Evolutionary conservation across 2,888 invertebrate species (phyloP).

Genomic region (Cyclophora punctaria): DNA sequence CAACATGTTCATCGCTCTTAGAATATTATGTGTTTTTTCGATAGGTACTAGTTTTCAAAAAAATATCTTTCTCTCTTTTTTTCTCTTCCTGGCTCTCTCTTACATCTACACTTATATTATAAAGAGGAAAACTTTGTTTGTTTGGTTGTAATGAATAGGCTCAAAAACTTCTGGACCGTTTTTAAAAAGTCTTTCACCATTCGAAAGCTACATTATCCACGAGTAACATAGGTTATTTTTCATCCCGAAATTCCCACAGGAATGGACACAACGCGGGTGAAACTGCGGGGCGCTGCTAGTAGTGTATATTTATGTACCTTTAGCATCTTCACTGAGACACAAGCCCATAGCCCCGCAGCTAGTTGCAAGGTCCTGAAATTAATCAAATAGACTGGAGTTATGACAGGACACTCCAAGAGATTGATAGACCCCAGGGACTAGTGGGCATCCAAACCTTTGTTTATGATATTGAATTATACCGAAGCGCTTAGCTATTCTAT

Average conservation of each 20-base stretch:
- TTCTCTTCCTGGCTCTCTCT: too few species aligned
- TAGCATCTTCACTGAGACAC: not conserved
- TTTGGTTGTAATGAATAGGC: too few species aligned
- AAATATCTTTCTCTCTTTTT: not conserved
- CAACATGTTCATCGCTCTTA: not conserved
- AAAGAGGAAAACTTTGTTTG: too few species aligned
- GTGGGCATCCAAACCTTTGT: conserved; percentile 14
- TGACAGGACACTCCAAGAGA: conserved; percentile 39
- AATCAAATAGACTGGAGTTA: conserved; percentile 51
- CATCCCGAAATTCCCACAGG: too few species aligned
- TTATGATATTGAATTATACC: conserved; percentile 10
- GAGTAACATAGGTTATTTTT: too few species aligned
- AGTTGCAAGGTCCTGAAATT: conserved; percentile 40
- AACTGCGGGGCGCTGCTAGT: too few species aligned
- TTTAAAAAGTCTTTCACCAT: too few species aligned
- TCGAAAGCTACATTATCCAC: too few species aligned
- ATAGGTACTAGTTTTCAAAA: not conserved
- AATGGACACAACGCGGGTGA: too few species aligned
- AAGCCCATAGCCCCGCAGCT: not conserved
- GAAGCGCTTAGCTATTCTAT: conserved; percentile 10
- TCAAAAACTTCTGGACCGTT: too few species aligned
- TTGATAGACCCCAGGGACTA: conserved; percentile 40
- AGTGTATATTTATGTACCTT: too few species aligned
- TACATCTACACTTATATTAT: too few species aligned
- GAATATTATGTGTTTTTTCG: not conserved